Base-by-base conservation (phyloP, 2,888 invertebrate genomes). In the Meteorus colon region DNA sequence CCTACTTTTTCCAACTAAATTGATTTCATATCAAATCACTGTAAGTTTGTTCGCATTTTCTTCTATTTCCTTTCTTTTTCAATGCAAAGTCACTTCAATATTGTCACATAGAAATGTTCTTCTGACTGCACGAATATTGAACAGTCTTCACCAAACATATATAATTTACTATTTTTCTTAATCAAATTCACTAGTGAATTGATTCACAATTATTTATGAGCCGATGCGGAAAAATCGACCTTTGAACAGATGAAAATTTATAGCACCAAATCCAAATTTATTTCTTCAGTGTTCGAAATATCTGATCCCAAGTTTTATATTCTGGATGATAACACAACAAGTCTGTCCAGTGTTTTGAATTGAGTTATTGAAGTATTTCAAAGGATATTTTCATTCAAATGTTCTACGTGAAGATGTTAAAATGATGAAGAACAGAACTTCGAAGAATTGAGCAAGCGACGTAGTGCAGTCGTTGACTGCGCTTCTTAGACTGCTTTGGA, bases 391-490 rank as follows among this genome's bases (percentile, higher is more conserved):
- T 16, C 59, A 59, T 27, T 5, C n/a, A 19, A 59, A 19, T 27
- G 19, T 27, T 24, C 8, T 19, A 6, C 62, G 51, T 66, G 60
- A 60, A 74, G 69, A 76, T 31, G 48, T 37, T n/a, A 12, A 69
- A 73, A 73, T 71, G 73, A 78, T 73, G 73, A 72, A 62, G 59
- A 51, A 24, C 27, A 5, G 45, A 27, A 45, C 31, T 41, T 12
- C 2, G 6, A 6, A 8, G 41, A 41, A 12, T 12, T 41, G 41
- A 41, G 41, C 41, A 41, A 41, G 41, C 41, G 27, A 86, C 86
- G 87, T 85, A 85, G 86, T 86, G 89, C 86, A 86, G 86, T 84
- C 86, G 88, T 80, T 85, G 89, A 88, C 89, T 89, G 89, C 88
- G 85, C 83, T 85, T 87, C 82, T 83, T 84, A 80, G 86, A 88